Conservation (phyloP, 2,113 vertebrate genomes). For the Axis porcinus region DNA sequence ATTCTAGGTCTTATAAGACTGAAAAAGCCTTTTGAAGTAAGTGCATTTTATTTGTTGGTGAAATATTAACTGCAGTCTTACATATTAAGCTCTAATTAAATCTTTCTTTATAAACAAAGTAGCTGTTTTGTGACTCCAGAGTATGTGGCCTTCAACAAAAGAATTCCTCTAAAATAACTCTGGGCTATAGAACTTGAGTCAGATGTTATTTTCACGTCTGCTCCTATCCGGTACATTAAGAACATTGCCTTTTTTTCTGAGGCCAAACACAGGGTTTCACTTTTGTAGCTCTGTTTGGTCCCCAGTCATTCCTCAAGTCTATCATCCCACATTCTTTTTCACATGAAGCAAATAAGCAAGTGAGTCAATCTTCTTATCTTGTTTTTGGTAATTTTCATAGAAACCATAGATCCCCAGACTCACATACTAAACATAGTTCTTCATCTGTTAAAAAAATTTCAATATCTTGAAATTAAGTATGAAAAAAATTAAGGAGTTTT, state of each 20-base stretch:
- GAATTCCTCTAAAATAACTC: slow-evolving; percentile 15
- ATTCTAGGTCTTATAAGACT: neutral
- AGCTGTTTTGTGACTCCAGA: neutral
- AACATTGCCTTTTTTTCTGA: neutral
- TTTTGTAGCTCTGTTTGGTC: neutral
- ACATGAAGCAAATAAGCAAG: slow-evolving; percentile 10
- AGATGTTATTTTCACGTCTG: neutral
- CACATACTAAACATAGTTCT: neutral
- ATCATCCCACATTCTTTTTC: neutral
- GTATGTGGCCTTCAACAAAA: neutral
- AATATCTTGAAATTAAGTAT: slow-evolving; percentile 22
- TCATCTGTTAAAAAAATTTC: neutral
- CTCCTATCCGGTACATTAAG: neutral
- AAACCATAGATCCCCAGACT: neutral
- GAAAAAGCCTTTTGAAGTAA: neutral
- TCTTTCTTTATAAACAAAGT: slow-evolving; percentile 34
- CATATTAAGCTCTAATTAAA: slow-evolving; percentile 11
- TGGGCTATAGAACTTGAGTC: neutral
- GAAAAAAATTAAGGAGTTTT: neutral
- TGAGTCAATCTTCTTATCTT: neutral
- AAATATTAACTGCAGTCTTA: slow-evolving; percentile 29
- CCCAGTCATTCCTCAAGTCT: neutral
- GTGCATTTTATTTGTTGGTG: neutral
- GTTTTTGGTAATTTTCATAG: slow-evolving; percentile 11
- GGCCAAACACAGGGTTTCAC: neutral